Evolutionary conservation across 2,113 vertebrate species (phyloP), one percentile per base, ranked within the genome.

Genomic region (Nothocercus julius): DNA sequence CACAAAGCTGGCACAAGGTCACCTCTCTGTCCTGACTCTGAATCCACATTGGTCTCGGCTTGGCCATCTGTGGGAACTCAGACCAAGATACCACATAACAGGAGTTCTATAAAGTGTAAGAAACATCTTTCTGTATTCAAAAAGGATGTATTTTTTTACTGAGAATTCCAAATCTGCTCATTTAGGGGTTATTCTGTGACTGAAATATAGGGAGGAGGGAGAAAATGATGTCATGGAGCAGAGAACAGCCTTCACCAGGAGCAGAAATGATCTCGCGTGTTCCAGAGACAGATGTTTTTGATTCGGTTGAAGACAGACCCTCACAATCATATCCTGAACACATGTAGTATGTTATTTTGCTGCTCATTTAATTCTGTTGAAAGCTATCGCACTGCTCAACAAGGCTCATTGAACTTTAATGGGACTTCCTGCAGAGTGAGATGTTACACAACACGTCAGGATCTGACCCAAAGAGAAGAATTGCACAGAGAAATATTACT

Each of bases 341-440:
- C 6, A 5, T 18, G 17, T 11, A 66, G 40, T 19, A 4, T 18
- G 15, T 25, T 51, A 49, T 7, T 15, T 34, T 58, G 59, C 32
- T 25, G 32, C 59, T 78, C 28, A 9, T 19, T 38, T 78, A 25
- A 42, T 77, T 53, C 73, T 44, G 17, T 19, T 67, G 45, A 36
- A 49, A 49, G 11, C 42, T 11, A 2, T 7, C 32, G 10, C 40
- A 4, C 2, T 18, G 4, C n/a, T 82, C 44, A 18, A 51, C 30
- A 34, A 1, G 1, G n/a, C 28, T 73, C 44, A 2, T 18, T 0
- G 32, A 67, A 22, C 17, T 36, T 40, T 5, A 3, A 2, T 5
- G 45, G 49, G 47, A 30, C 49, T 16, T 53, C 10, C 9, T 17
- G 27, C 17, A 21, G 8, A 14, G 19, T 70, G 45, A 38, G 16